Evolutionary conservation across 2,797 vertebrate species (phyloP).

Genomic region (Pitangus sulphuratus): DNA sequence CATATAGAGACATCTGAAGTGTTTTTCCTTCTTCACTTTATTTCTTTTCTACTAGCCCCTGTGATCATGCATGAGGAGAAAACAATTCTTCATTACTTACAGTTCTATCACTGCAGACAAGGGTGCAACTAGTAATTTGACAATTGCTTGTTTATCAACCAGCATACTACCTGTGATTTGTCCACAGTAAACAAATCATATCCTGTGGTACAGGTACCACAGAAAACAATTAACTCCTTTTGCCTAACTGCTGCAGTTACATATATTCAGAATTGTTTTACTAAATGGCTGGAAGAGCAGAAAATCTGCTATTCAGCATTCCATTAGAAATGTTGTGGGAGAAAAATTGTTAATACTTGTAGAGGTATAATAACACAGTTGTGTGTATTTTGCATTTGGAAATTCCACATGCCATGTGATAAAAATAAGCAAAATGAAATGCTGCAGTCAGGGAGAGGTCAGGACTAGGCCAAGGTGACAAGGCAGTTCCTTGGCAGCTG

Average conservation of each 20-base stretch:
- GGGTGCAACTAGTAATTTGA: not conserved
- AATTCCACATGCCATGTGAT: not conserved
- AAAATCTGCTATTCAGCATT: not conserved
- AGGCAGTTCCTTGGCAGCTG: not conserved
- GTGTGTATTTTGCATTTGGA: not conserved
- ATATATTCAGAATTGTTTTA: not conserved
- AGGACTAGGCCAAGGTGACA: not conserved
- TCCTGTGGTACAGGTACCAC: not conserved
- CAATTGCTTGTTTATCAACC: not conserved
- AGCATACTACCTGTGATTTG: not conserved
- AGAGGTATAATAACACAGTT: not conserved
- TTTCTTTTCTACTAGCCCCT: conserved; percentile 9
- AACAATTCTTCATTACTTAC: not conserved
- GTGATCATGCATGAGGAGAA: not conserved
- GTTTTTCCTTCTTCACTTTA: conserved; percentile 1
- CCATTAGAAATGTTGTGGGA: not conserved
- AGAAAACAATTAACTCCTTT: not conserved
- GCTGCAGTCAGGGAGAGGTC: not conserved
- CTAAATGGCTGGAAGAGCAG: not conserved
- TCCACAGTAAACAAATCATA: not conserved
- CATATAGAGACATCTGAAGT: not conserved
- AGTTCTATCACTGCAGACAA: not conserved
- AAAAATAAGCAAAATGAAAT: not conserved
- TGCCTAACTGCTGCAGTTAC: not conserved
- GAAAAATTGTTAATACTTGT: not conserved